Evolutionary conservation across 1,140 invertebrate genomes (phyloP), one percentile per base, ranked within the genome.

Genomic region (Dinoponera quadriceps): DNA sequence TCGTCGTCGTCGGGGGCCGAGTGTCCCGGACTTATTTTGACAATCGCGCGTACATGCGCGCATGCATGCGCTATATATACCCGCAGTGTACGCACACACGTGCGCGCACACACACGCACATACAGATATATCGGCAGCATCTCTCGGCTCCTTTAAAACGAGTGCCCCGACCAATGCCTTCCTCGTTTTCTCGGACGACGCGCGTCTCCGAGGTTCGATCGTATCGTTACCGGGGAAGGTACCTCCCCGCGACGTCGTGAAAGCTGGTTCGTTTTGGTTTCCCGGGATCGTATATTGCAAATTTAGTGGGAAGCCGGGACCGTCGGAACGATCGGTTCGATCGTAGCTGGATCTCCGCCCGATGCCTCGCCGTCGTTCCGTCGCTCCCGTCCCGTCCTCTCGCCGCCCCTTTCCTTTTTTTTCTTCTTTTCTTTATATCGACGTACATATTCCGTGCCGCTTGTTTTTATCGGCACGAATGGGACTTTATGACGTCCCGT

Each of bases 401-500:
- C 9, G 60, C 55, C 55, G 20, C 48, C 33, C 55, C 25, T 81
- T 66, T 75, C 54, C 20, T 16, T 54, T 74, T 72, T 60, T 44
- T 75, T 51, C 20, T 16, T 62, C 65, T 65, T 49, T 83, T 62
- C 63, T 60, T 57, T 80, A 82, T 55, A 77, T 44, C 84, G 57
- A 78, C 82, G 82, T 86, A 85, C 84, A 75, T 88, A 86, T 88
- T 86, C 84, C 80, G 69, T 62, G 83, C 85, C 86, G 88, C 85
- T 90, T 90, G 86, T 88, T 90, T 90, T 90, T 90, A 90, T 90
- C 88, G 88, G 85, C 88, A 78, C 81, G 83, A 90, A 90, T 88
- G 83, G 63, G 74, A 90, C 77, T 90, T 90, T 90, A 90, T 90
- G 89, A 90, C 84, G 86, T 86, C 88, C 89, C 82, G 86, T 88